phyloP scores from a whole-genome alignment of 2,888 invertebrate genomes.

The Hemithea aestivaria region DNA sequence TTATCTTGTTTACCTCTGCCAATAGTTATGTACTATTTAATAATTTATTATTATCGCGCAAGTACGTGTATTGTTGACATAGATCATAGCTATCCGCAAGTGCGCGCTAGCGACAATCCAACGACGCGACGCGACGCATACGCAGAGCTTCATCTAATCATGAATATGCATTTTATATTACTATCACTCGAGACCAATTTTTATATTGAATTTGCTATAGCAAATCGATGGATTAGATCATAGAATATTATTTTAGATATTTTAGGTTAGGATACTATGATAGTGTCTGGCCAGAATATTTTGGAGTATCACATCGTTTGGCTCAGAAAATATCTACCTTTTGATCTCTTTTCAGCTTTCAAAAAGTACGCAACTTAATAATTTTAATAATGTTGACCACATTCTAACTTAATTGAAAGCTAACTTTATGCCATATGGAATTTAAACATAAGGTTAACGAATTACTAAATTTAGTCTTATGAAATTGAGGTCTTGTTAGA shows the following conservation, averaged over 20 bases:
- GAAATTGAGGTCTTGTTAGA: conserved; percentile 71
- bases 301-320: conserved; percentile 79
- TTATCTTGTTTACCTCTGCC: conserved; percentile 79
- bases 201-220: conserved; percentile 72
- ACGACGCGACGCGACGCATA: conserved; percentile 21
- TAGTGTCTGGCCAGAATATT: conserved; percentile 79
- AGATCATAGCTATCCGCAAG: conserved; percentile 75
- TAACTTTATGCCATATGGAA: conserved; percentile 79
- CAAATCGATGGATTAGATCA: conserved; percentile 71
- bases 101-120: conserved; percentile 13
- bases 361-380: conserved; percentile 77
- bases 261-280: conserved; percentile 78
- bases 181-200: conserved; percentile 76
- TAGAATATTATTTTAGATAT: conserved; percentile 76
- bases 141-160: conserved; percentile 63
- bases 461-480: conserved; percentile 79
- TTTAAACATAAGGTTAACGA: conserved; percentile 79
- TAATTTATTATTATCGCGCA: conserved; percentile 78
- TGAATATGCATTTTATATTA: conserved; percentile 70
- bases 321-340: conserved; percentile 76
- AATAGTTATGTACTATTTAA: conserved; percentile 75
- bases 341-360: conserved; percentile 79
- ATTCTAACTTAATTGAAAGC: conserved; percentile 76
- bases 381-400: conserved; percentile 69
- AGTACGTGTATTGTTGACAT: conserved; percentile 73